Percentiles rank a stretch among this genome's conserved stretches.
Conservation (phyloP, 2,888 invertebrate species). For the Amblyjoppa fuscipennis region DNA sequence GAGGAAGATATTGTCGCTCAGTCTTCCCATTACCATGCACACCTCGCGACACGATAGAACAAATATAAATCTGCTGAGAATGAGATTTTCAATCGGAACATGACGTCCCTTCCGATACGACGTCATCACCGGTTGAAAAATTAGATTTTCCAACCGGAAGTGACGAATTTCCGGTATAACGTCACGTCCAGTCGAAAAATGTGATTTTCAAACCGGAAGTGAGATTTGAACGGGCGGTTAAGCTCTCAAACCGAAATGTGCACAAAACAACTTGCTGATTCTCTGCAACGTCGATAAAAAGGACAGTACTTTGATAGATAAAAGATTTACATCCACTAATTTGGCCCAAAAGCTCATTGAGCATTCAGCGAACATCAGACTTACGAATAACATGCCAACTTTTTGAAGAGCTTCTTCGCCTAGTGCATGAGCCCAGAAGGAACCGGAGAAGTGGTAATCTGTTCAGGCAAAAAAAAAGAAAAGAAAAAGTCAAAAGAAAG, state of each 20-base stretch:
- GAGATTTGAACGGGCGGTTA: no score
- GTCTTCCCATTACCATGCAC: conserved; percentile 40
- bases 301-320: no score
- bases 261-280: no score
- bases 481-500: not conserved
- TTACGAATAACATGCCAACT: not conserved
- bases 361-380: not conserved
- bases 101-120: no score
- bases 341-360: not conserved
- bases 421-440: not conserved
- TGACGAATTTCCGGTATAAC: no score
- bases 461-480: conserved; percentile 4
- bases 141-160: not conserved
- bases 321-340: no score
- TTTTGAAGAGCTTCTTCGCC: conserved; percentile 1
- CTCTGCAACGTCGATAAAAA: no score
- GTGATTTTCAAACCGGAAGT: no score
- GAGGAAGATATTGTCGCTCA: conserved; percentile 33
- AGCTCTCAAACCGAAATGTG: no score
- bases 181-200: no score
- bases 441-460: not conserved
- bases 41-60: conserved; percentile 33
- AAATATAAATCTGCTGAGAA: conserved; percentile 38
- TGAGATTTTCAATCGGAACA: not conserved
- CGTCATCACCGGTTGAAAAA: not conserved